phyloP scores from a whole-genome alignment of 2,113 vertebrate species.

The Leucosticte australis region DNA sequence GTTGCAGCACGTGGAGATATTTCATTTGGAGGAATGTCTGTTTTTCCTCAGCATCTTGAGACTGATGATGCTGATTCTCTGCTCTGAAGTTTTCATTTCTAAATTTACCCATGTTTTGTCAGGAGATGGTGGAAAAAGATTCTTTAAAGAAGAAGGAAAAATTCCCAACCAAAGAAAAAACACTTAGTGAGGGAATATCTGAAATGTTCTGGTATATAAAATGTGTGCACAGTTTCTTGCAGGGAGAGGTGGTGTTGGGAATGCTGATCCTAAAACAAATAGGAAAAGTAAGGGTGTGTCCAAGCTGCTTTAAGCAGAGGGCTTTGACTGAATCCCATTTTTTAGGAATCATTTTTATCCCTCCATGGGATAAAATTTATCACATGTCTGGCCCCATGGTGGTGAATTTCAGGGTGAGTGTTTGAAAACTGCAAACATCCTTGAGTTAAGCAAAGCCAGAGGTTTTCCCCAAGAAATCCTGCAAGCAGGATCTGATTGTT shows the following conservation, averaged over 20 bases:
- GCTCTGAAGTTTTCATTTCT: background rate
- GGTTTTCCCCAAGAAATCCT: background rate
- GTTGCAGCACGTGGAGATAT: background rate
- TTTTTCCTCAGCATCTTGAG: background rate
- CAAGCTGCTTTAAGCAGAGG: background rate
- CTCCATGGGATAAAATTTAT: background rate
- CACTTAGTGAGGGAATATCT: background rate
- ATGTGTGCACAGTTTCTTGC: background rate
- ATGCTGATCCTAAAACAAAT: background rate
- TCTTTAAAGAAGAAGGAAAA: background rate
- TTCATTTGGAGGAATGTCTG: background rate
- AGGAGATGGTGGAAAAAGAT: background rate
- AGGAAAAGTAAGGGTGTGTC: background rate
- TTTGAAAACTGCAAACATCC: background rate
- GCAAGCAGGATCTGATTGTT: background rate
- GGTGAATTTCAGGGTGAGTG: background rate
- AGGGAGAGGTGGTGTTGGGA: background rate
- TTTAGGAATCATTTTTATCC: background rate
- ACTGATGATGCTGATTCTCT: background rate
- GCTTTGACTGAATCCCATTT: background rate
- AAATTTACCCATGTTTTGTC: background rate
- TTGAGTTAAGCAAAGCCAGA: background rate
- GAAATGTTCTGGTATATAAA: background rate
- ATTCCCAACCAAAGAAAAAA: background rate
- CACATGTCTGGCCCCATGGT: rapidly evolving